A percentile compares a stretch with the other conserved stretches of the same genome.
phyloP scores from a whole-genome alignment of 2,797 vertebrate genomes.

The Morus bassanus region DNA sequence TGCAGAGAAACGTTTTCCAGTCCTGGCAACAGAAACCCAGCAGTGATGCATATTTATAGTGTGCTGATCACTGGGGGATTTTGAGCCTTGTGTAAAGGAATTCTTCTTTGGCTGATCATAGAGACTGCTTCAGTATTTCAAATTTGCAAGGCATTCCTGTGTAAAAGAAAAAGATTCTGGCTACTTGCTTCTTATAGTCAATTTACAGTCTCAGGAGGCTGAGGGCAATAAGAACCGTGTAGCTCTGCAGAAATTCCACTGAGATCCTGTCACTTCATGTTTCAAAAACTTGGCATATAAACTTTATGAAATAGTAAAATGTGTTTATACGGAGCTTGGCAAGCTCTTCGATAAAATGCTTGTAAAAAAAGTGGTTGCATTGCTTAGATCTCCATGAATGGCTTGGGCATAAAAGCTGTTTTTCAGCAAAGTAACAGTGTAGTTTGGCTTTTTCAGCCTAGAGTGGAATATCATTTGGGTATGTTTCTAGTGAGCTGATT shows the following conservation, averaged over 20 bases:
- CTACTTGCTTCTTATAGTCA: neutral
- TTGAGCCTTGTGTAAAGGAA: neutral
- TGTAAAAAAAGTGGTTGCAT: conserved; percentile 6
- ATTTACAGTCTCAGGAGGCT: neutral
- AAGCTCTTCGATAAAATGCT: conserved; percentile 9
- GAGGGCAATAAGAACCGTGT: neutral
- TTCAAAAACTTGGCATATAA: conserved; percentile 26
- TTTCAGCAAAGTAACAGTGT: neutral
- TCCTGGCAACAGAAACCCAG: neutral
- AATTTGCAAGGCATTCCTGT: neutral
- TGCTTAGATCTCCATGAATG: neutral
- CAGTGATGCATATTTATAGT: neutral
- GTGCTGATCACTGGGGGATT: neutral
- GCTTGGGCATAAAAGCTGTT: conserved; percentile 7
- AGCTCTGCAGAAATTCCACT: neutral
- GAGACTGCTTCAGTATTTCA: neutral
- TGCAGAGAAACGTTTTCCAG: neutral
- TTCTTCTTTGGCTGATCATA: neutral
- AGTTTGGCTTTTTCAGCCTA: neutral
- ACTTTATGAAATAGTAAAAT: conserved; percentile 57
- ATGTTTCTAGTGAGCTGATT: neutral
- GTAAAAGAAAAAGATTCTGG: neutral
- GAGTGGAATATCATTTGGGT: neutral
- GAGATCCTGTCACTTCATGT: conserved; percentile 24
- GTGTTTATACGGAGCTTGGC: conserved; percentile 40